Percentiles rank a stretch among this genome's conserved stretches.
Evolutionary conservation across 2,113 vertebrate species (phyloP).

Genomic region (Pardalotus punctatus): DNA sequence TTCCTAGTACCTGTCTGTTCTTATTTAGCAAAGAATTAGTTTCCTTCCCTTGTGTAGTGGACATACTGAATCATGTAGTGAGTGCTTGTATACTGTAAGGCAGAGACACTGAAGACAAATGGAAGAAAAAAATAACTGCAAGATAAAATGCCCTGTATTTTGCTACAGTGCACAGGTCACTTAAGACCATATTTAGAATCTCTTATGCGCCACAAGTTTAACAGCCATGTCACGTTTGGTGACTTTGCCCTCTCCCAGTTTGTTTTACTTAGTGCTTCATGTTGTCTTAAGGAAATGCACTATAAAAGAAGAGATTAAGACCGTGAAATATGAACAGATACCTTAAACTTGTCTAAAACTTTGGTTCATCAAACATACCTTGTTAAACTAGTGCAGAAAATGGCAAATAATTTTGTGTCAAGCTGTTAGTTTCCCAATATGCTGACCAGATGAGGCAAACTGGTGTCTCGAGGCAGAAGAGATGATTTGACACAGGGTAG

Average conservation of each 20-base stretch:
- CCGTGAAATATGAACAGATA: not conserved
- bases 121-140: not conserved
- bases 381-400: not conserved
- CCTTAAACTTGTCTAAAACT: not conserved
- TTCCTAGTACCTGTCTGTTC: not conserved
- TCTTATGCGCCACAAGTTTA: accelerated
- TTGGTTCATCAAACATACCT: not conserved
- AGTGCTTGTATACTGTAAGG: not conserved
- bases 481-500: not conserved
- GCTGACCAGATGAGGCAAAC: not conserved
- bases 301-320: not conserved
- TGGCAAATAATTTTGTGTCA: not conserved
- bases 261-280: not conserved
- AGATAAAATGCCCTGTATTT: not conserved
- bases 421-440: not conserved
- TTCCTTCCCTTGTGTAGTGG: not conserved
- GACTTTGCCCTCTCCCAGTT: not conserved
- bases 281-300: not conserved
- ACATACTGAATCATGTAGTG: not conserved
- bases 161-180: not conserved
- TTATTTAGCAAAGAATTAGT: not conserved
- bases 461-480: not conserved
- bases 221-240: accelerated
- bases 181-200: not conserved
- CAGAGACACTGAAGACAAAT: not conserved